These are phyloP conservation scores for Trissolcus japonicus DNA, from an alignment of 2,888 invertebrate species.

Conservation along the genomic window DNA sequence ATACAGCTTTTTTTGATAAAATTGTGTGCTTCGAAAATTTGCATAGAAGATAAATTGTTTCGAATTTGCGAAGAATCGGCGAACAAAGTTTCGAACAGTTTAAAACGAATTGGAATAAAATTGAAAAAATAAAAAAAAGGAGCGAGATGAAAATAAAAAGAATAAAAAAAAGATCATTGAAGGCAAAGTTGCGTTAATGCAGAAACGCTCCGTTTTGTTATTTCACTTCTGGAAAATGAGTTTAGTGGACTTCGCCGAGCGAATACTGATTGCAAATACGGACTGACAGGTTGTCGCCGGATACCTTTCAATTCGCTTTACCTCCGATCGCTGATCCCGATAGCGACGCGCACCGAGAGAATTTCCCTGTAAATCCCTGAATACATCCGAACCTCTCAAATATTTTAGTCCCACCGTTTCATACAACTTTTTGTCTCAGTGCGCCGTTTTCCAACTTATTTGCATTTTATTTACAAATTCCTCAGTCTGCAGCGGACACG, in stretches of 20 bases:
- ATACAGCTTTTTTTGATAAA: neutral
- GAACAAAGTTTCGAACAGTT: too few relatives aligned
- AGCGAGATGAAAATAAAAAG: too few relatives aligned
- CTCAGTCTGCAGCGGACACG: neutral
- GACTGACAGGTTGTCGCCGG: slow-evolving; percentile 49
- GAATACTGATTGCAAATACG: slow-evolving; percentile 40
- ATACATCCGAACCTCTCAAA: slow-evolving; percentile 28
- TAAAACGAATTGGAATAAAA: too few relatives aligned
- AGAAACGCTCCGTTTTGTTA: slow-evolving; percentile 15
- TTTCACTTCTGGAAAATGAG: slow-evolving; percentile 40
- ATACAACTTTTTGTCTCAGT: slow-evolving; percentile 21
- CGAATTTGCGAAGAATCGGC: too few relatives aligned
- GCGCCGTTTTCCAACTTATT: slow-evolving; percentile 22
- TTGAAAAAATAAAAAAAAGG: neutral
- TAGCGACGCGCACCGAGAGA: slow-evolving; percentile 18
- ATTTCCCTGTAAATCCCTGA: slow-evolving; percentile 3
- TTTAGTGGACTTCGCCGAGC: slow-evolving; percentile 17
- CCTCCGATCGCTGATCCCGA: slow-evolving; percentile 39
- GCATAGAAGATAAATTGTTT: too few relatives aligned
- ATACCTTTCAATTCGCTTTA: slow-evolving; percentile 49
- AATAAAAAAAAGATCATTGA: neutral
- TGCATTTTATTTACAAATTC: slow-evolving; percentile 35
- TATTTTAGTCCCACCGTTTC: slow-evolving; percentile 35
- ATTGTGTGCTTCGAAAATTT: neutral
- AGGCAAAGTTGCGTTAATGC: too few relatives aligned